Evolutionary conservation across 1,140 invertebrate species (phyloP).

Genomic region (Plectus sambesii): DNA sequence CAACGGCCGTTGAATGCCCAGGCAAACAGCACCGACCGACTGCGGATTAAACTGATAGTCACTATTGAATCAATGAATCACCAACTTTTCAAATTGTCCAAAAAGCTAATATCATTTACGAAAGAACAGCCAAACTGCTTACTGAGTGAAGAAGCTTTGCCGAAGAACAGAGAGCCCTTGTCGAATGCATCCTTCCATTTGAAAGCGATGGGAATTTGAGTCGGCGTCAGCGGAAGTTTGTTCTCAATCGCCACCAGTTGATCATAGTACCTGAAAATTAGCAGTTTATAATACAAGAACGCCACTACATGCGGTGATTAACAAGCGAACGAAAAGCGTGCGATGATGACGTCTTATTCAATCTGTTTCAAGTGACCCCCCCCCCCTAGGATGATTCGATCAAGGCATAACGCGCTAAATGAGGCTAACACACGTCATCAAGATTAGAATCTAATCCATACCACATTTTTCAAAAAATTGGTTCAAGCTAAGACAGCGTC

Average conservation of each 20-base stretch:
- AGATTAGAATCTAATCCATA: conserved; percentile 10
- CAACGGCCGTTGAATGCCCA: no score
- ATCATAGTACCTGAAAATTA: conserved; percentile 77
- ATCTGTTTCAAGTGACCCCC: not conserved
- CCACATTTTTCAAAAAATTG: conserved; percentile 6
- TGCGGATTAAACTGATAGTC: no score
- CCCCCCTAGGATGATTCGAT: conserved; percentile 6
- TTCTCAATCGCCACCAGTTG: conserved; percentile 77
- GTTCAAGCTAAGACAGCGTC: conserved; percentile 9
- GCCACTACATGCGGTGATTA: not conserved
- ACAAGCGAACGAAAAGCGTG: not conserved
- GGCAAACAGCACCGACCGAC: no score
- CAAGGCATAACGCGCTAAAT: conserved; percentile 7
- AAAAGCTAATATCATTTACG: no score
- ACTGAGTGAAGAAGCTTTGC: conserved; percentile 74
- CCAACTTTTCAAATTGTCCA: no score
- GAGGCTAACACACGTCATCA: conserved; percentile 9
- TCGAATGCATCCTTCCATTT: conserved; percentile 99
- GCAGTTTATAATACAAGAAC: conserved; percentile 9
- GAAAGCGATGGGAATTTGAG: conserved; percentile 56
- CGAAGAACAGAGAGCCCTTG: conserved; percentile 81
- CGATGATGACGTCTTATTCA: no score
- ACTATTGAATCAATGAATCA: no score
- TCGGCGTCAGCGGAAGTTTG: conserved; percentile 66
- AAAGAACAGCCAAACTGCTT: conserved; percentile 51